Percentiles rank a stretch among this genome's conserved stretches.
Evolutionary conservation across 2,113 vertebrate species (phyloP).

Genomic region (Triplophysa siluroides): DNA sequence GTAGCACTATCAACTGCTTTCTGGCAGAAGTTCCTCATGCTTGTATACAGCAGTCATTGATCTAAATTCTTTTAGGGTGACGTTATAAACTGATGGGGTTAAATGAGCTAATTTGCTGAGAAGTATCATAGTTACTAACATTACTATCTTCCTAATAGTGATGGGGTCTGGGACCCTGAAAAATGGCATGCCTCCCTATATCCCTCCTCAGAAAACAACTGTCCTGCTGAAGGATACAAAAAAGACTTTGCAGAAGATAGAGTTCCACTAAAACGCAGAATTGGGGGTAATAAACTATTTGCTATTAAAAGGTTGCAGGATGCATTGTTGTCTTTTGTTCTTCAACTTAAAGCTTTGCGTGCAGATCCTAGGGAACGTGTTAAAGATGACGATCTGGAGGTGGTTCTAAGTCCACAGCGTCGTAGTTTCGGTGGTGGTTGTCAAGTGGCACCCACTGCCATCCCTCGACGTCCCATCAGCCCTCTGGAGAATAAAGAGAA

Average conservation of each 20-base stretch:
- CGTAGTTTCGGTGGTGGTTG: slow-evolving; percentile 97
- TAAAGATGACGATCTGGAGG: slow-evolving; percentile 96
- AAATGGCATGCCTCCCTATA: slow-evolving; percentile 98
- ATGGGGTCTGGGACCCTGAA: slow-evolving; percentile 98
- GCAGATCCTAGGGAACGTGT: slow-evolving; percentile 92
- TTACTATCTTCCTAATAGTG: slow-evolving; percentile 70
- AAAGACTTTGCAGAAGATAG: slow-evolving; percentile 88
- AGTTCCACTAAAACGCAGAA: slow-evolving; percentile 85
- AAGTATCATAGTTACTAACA: not conserved
- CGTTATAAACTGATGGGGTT: too few species aligned
- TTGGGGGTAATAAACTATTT: slow-evolving; percentile 78
- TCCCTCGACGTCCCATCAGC: slow-evolving; percentile 83
- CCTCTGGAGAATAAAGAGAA: slow-evolving; percentile 92
- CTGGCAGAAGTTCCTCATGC: too few species aligned
- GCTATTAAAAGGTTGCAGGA: not conserved
- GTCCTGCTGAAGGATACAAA: slow-evolving; percentile 88
- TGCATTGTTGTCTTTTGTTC: not conserved
- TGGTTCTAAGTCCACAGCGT: slow-evolving; percentile 92
- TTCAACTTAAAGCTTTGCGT: slow-evolving; percentile 17
- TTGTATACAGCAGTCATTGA: too few species aligned
- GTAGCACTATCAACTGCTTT: too few species aligned
- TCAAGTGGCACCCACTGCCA: slow-evolving; percentile 76
- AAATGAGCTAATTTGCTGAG: too few species aligned
- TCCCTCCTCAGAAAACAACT: slow-evolving; percentile 90
- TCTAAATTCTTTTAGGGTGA: too few species aligned